Evolutionary conservation across 2,113 vertebrate genomes (phyloP), one percentile per base, ranked within the genome.

Genomic region (Diphyllodes magnificus): DNA sequence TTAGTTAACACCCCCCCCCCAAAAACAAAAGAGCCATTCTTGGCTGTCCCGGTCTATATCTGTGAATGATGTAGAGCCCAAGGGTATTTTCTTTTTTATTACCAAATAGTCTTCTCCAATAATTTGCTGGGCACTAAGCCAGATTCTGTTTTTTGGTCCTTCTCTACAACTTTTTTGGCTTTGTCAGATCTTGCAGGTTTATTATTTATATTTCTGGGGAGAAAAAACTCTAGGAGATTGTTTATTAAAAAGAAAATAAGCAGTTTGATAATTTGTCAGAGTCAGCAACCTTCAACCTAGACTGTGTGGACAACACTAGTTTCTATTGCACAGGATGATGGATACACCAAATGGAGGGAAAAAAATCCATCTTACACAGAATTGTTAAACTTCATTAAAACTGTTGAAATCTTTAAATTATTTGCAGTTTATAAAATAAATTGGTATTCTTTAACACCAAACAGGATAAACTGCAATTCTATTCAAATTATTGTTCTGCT

Each of bases 371-470:
- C 79, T 93, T 79, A 86, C 44, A 93, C 10, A 27, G 80, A 92
- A 95, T 65, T 95, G 79, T 86, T 93, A 94, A 97, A 96, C 70
- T 97, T 97, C 68, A 83, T 95, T 97, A 95, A 97, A 97, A 97
- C 65, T 81, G n/a, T 87, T 95, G 92, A 95, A 96, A 97, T 69
- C 78, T 97, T 97, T 96, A 97, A 97, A 94, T 83, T 64, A 93
- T 89, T 97, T 85, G 22, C 91, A 96, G 90, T 96, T 98, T 96
- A 94, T 92, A 73, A 95, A 92, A 97, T 86, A 95, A 97, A 97
- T 97, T 93, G 69, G 90, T 97, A 97, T 98, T 95, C 94, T 97
- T 97, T 96, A 97, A 96, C 49, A 70, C 31, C 95, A 97, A 97
- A 97, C 7, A 30, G 97, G 94, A 97, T 97, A 97, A 97, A 97